Conservation (phyloP, 2,888 invertebrate species). For the Acrocera orbiculus region DNA sequence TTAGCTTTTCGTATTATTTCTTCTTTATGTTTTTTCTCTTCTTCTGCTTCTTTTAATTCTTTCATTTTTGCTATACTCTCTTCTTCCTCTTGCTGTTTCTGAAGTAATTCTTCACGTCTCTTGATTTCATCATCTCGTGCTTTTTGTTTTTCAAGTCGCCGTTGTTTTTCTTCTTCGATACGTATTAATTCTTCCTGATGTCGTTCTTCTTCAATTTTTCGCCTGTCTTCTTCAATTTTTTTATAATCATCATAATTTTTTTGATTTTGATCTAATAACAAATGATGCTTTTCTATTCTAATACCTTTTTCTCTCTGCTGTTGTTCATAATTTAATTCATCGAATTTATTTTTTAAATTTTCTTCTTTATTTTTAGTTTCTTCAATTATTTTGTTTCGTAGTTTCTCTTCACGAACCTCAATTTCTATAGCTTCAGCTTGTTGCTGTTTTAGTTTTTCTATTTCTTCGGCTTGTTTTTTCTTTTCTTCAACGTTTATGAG, state of each 20-base stretch:
- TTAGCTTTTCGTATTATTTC: slow-evolving; percentile 18
- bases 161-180: slow-evolving; percentile 20
- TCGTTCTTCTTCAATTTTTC: slow-evolving; percentile 19
- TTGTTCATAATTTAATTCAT: neutral
- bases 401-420: too few species aligned
- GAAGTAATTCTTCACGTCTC: slow-evolving; percentile 18
- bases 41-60: slow-evolving; percentile 16
- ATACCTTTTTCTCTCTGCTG: neutral
- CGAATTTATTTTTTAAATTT: too few species aligned
- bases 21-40: slow-evolving; percentile 17
- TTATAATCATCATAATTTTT: slow-evolving; percentile 23
- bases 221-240: slow-evolving; percentile 16
- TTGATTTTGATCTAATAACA: slow-evolving; percentile 19
- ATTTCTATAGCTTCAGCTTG: too few species aligned
- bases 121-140: slow-evolving; percentile 23
- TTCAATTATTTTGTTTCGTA: neutral
- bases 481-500: neutral
- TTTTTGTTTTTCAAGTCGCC: slow-evolving; percentile 18
- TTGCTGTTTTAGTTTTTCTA: neutral
- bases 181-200: slow-evolving; percentile 22
- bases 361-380: neutral
- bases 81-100: slow-evolving; percentile 21
- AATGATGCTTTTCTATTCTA: slow-evolving; percentile 18
- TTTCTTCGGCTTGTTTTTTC: neutral
- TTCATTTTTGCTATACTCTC: slow-evolving; percentile 19